Base-by-base conservation (phyloP, 2,888 invertebrate genomes). In the Exephanes ischioxanthus region DNA sequence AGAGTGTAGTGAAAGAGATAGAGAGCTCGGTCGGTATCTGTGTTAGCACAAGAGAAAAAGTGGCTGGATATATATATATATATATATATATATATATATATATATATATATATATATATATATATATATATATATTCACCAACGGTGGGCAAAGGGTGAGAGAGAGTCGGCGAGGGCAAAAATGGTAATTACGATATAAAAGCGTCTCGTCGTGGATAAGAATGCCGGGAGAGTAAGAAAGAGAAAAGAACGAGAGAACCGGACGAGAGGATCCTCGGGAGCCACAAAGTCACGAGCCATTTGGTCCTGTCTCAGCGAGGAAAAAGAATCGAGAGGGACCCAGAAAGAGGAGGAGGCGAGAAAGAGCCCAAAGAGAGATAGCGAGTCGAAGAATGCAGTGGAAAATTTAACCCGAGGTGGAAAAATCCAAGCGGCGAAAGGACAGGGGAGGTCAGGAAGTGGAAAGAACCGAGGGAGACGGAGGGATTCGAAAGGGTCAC, bases 151-250 rank as follows among this genome's bases (percentile, higher is more conserved):
- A 75, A 80, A 61, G 77, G 81, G 83, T 53, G 79, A 41, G 41
- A 41, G 80, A 61, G 37, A 75, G 73, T 70, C 80, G 55, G 81
- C 79, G 88, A 88, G 91, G 90, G 92, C 91, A 91, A 93, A 93
- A 93, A 93, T 92, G 92, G 91, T 92, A 92, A 93, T 93, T 92
- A 92, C 91, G 91, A 92, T 92, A 92, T 92, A 92, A 92, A 93
- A 89, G 89, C 88, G 90, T 89, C 90, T 85, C 87, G 85, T 11
- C 80, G 48, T 86, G 89, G 89, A 90, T 90, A 91, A 91, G 91
- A 91, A 91, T 92, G 88, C 86, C 48, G 30, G 71, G 78, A 71
- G 78, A 68, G 66, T 75, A 61, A 63, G 85, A 81, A 73, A 72
- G 83, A 86, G 33, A 48, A 26, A 58, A 78, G 70, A 66, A 70